These are phyloP conservation scores for Rapana venosa DNA, from an alignment of 2,888 invertebrate species.

Conservation along the genomic window DNA sequence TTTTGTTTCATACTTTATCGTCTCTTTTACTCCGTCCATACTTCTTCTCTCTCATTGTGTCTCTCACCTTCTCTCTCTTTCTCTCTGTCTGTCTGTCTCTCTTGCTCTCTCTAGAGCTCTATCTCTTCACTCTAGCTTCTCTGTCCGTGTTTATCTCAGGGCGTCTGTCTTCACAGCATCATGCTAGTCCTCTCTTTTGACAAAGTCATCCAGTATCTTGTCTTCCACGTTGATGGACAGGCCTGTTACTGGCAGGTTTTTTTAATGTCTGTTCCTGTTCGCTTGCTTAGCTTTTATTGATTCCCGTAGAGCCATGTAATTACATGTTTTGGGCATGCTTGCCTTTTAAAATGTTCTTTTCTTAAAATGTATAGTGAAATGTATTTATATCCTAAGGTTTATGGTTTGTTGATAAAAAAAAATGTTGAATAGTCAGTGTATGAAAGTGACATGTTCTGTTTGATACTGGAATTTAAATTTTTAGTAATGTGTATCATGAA, in stretches of 20 bases:
- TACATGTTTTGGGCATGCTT: too few relatives aligned
- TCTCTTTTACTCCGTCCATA: neutral
- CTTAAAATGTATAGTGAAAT: too few relatives aligned
- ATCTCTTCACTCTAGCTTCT: neutral
- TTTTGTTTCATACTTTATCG: neutral
- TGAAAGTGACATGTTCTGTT: neutral
- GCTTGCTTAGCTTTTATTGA: neutral
- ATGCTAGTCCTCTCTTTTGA: too few relatives aligned
- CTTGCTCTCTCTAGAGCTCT: neutral
- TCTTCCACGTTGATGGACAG: neutral
- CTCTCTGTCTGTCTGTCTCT: neutral
- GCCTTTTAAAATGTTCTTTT: too few relatives aligned
- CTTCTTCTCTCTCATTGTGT: neutral
- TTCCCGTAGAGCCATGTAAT: too few relatives aligned
- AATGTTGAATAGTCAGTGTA: neutral
- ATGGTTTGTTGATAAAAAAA: neutral
- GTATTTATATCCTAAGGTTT: neutral
- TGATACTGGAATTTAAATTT: neutral
- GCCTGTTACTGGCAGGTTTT: neutral
- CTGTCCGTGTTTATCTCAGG: neutral
- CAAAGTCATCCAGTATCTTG: neutral
- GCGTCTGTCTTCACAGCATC: neutral
- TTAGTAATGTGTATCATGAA: neutral
- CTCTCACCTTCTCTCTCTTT: neutral
- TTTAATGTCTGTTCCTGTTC: neutral